Conservation (phyloP, 1,140 invertebrate species). For the Tachypleus tridentatus region DNA sequence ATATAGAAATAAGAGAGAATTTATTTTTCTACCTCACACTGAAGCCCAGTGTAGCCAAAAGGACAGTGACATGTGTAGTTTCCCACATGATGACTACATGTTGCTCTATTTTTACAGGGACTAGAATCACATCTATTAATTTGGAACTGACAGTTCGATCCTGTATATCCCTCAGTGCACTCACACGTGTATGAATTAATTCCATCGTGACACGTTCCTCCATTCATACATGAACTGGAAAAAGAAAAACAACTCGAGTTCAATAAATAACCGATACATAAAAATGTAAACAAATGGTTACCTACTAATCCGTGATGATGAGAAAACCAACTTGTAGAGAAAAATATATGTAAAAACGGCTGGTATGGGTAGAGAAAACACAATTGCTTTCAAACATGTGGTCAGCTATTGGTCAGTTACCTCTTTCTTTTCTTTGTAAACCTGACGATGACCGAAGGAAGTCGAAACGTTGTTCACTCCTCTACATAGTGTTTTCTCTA, state of each 20-base stretch:
- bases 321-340: no score
- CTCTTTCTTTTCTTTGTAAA: no score
- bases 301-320: no score
- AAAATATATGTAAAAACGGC: no score
- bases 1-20: constrained; percentile 30
- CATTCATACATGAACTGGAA: constrained; percentile 63
- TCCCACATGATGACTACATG: constrained; percentile 49
- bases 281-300: no score
- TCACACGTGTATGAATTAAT: constrained; percentile 86
- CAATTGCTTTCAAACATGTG: no score
- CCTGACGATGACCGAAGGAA: no score
- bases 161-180: constrained; percentile 77
- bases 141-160: constrained; percentile 81
- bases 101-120: constrained; percentile 61
- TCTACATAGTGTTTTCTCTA: no score
- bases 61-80: constrained; percentile 57
- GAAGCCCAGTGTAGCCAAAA: constrained; percentile 67
- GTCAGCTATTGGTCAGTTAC: no score
- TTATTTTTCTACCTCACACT: constrained; percentile 59
- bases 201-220: constrained; percentile 81
- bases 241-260: neutral
- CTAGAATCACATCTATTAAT: constrained; percentile 83
- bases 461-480: no score
- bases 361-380: no score
- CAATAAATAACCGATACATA: no score